phyloP scores from a whole-genome alignment of 2,888 invertebrate genomes.

The Trissolcus brochymenae region DNA sequence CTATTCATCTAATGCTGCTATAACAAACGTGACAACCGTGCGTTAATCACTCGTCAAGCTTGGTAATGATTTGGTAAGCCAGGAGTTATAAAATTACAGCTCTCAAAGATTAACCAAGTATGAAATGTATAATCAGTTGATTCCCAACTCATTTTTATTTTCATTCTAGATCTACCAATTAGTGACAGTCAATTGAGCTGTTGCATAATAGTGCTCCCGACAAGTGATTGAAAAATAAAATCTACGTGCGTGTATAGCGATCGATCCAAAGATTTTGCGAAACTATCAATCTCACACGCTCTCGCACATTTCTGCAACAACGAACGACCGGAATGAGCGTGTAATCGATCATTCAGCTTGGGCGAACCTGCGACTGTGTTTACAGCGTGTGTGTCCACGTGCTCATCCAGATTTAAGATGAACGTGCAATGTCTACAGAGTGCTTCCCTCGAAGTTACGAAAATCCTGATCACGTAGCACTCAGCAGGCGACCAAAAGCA shows the following conservation, averaged over 20 bases:
- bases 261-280: constrained; percentile 30
- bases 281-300: constrained; percentile 43
- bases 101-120: neutral
- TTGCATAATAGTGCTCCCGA: no score
- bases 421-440: constrained; percentile 60
- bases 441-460: constrained; percentile 52
- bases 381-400: constrained; percentile 53
- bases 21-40: constrained; percentile 4
- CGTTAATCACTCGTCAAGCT: constrained; percentile 10
- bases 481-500: constrained; percentile 64
- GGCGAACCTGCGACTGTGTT: constrained; percentile 43
- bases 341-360: constrained; percentile 56
- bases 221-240: neutral
- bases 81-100: constrained; percentile 3
- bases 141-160: neutral
- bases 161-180: constrained; percentile 7
- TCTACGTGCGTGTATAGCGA: neutral
- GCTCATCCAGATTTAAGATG: constrained; percentile 54
- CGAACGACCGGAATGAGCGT: constrained; percentile 36
- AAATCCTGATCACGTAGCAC: constrained; percentile 63
- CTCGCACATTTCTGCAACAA: constrained; percentile 40
- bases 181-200: neutral
- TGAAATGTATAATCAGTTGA: constrained; percentile 6
- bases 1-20: neutral
- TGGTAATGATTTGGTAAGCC: neutral